Evolutionary conservation across 2,888 invertebrate species (phyloP).

Genomic region (Zygothrica quintamaculata): DNA sequence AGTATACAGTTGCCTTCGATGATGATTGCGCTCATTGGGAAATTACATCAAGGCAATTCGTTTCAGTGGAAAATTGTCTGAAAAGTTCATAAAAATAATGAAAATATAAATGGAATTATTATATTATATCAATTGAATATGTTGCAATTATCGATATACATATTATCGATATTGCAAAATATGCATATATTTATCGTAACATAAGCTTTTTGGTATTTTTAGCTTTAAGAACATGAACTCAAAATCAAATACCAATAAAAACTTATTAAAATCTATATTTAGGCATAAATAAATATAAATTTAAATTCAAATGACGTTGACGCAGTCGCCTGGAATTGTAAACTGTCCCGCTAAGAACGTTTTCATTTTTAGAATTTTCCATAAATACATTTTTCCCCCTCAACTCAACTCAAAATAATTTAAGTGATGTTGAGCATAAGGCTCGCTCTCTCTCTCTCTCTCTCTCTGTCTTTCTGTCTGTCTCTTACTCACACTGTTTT

Average conservation of each 20-base stretch:
- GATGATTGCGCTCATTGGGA: slow-evolving; percentile 42
- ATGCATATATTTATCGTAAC: background rate
- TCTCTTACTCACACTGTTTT: background rate
- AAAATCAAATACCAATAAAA: slow-evolving; percentile 37
- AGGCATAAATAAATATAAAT: no score
- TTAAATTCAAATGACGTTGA: no score
- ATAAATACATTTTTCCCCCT: slow-evolving; percentile 38
- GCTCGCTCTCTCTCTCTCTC: slow-evolving; percentile 1
- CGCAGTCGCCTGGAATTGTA: slow-evolving; percentile 42
- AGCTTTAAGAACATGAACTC: slow-evolving; percentile 24
- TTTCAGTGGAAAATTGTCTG: slow-evolving; percentile 45
- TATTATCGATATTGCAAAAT: slow-evolving; percentile 4
- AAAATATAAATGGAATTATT: slow-evolving; percentile 5
- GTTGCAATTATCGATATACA: slow-evolving; percentile 2
- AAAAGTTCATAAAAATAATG: slow-evolving; percentile 21
- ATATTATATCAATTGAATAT: slow-evolving; percentile 1
- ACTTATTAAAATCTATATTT: slow-evolving; percentile 43
- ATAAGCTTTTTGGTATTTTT: slow-evolving; percentile 40
- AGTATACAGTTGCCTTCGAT: slow-evolving; percentile 23
- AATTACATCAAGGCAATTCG: slow-evolving; percentile 14
- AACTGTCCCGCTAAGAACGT: slow-evolving; percentile 36
- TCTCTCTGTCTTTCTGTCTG: slow-evolving; percentile 6
- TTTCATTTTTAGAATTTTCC: slow-evolving; percentile 26
- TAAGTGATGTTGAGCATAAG: slow-evolving; percentile 29
- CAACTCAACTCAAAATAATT: slow-evolving; percentile 22